Evolutionary conservation across 2,888 invertebrate genomes (phyloP), one percentile per base, ranked within the genome.

Genomic region (Agonum fuliginosum): DNA sequence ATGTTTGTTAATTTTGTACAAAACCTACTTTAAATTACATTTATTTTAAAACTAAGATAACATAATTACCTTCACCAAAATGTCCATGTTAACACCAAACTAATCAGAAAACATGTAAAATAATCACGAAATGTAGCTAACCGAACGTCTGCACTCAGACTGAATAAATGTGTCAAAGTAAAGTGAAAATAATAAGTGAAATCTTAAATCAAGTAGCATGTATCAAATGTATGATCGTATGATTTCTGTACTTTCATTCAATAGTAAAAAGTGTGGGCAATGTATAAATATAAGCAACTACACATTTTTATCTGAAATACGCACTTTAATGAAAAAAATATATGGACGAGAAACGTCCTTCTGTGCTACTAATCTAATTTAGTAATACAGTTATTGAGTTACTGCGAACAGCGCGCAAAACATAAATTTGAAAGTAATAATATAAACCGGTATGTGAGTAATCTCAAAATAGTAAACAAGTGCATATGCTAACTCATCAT

Each of bases 131-230:
- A 12, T 62, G 30, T 30, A 12, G 30, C 10, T 27, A 62, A 62
- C 58, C 20, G 12, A 30, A 62, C 58, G 30, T 27, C 14, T 17
- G 30, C 27, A 30, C 30, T 27, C 30, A 27, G 17, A 62, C 58
- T 62, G 58, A 30, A 62, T 27, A 62, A 14, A 62, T 62, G 19
- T 62, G 58, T 30, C 58, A 62, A 30, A 62, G 58, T 14, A 27
- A 62, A 62, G 58, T 62, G 58, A 62, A 62, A 62, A 34, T 62
- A 62, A 62, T 62, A 62, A 62, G 58, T 62, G 58, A 62, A 62
- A 62, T 62, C 54, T 14, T 62, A 1, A n/a, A n/a, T n/a, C n/a
- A n/a, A n/a, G n/a, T n/a, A n/a, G n/a, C 12, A 46, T 3, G 14
- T 27, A n/a, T 62, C 17, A 1, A 22, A 12, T 27, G 54, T 24